Evolutionary conservation across 2,797 vertebrate species (phyloP).

Genomic region (Girardinus metallicus): DNA sequence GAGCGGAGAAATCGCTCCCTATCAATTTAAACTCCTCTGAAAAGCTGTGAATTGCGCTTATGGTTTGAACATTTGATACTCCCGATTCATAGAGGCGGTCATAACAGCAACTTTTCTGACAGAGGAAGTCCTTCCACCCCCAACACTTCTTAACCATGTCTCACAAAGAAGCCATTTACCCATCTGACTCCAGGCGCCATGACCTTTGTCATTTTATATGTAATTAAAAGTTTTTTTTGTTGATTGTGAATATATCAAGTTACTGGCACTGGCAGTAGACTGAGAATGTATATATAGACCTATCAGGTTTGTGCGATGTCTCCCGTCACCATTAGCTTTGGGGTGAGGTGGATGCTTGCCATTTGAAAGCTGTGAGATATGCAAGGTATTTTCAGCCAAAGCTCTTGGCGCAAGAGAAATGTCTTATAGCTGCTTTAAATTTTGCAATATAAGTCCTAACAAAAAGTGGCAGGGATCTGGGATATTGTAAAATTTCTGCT

Average conservation of each 20-base stretch:
- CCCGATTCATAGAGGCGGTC: slow-evolving; percentile 61
- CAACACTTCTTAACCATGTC: slow-evolving; percentile 9
- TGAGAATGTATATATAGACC: slow-evolving; percentile 64
- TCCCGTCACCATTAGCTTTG: slow-evolving; percentile 67
- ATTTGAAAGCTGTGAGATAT: slow-evolving; percentile 76
- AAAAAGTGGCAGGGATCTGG: background rate
- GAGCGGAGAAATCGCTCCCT: slow-evolving; percentile 61
- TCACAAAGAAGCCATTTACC: slow-evolving; percentile 66
- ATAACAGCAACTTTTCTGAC: slow-evolving; percentile 61
- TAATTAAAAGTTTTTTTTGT: slow-evolving; percentile 67
- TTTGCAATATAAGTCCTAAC: slow-evolving; percentile 14
- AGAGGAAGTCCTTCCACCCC: slow-evolving; percentile 20
- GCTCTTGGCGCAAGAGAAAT: slow-evolving; percentile 63
- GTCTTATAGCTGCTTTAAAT: slow-evolving; percentile 47
- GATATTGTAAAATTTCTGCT: background rate
- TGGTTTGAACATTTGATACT: slow-evolving; percentile 78
- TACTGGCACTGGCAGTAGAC: slow-evolving; percentile 53
- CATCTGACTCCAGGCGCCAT: slow-evolving; percentile 58
- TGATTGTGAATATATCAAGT: slow-evolving; percentile 64
- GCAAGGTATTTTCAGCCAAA: slow-evolving; percentile 73
- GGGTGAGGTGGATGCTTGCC: slow-evolving; percentile 68
- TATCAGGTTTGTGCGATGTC: slow-evolving; percentile 71
- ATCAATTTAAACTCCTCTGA: slow-evolving; percentile 70
- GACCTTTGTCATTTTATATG: slow-evolving; percentile 61
- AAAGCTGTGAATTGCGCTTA: slow-evolving; percentile 77